These are phyloP conservation scores for Tringa solitaria DNA, from an alignment of 2,113 vertebrate genomes.

Conservation along the genomic window DNA sequence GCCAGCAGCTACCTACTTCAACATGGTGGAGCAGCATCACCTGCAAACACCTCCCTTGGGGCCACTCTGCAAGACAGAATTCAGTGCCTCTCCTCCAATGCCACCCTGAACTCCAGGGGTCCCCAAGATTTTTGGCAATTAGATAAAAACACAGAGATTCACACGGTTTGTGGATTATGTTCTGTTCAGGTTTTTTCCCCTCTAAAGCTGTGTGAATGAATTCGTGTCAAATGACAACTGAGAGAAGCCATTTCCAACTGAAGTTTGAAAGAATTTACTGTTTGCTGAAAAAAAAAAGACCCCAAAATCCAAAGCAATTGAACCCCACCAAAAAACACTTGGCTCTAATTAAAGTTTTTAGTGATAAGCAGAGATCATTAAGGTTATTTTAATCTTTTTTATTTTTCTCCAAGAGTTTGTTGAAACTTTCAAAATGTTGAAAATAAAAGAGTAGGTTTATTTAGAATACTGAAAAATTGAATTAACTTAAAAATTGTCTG, in stretches of 20 bases:
- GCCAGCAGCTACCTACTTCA: too few relatives aligned
- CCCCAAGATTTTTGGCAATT: not conserved
- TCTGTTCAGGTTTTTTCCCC: not conserved
- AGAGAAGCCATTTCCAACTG: not conserved
- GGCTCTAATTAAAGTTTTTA: not conserved
- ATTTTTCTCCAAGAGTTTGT: not conserved
- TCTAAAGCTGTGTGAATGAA: not conserved
- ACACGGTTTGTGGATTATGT: not conserved
- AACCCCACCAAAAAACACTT: not conserved
- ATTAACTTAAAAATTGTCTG: not conserved
- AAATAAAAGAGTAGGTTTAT: not conserved
- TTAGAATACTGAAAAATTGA: not conserved
- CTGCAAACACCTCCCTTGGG: not conserved
- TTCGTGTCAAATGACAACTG: not conserved
- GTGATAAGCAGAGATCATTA: not conserved
- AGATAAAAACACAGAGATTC: not conserved
- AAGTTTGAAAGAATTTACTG: not conserved
- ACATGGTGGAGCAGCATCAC: not conserved
- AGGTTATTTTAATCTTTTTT: not conserved
- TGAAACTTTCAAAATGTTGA: not conserved
- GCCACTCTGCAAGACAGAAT: not conserved
- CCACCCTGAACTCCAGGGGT: rapidly evolving
- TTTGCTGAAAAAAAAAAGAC: not conserved
- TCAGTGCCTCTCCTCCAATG: not conserved
- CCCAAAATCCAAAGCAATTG: rapidly evolving